Conservation (phyloP, 2,113 vertebrate species). For the Salvelinus namaycush region DNA sequence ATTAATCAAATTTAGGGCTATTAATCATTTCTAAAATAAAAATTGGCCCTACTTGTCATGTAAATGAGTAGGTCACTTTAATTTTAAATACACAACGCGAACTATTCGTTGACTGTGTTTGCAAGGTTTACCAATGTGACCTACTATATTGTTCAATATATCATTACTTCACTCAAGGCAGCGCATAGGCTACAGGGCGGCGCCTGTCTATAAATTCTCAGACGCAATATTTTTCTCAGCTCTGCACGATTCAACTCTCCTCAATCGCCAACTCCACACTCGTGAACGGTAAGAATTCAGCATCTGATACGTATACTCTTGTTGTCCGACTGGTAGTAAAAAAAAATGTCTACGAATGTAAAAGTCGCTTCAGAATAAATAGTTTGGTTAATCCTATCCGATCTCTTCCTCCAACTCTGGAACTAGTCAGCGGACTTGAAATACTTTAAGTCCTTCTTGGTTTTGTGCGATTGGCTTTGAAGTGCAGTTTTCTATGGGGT, state of each 20-base stretch:
- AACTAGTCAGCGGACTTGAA: too few relatives aligned
- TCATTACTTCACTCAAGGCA: neutral
- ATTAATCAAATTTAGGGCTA: neutral
- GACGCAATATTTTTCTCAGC: slow-evolving; percentile 15
- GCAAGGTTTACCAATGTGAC: neutral
- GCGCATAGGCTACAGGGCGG: slow-evolving; percentile 43
- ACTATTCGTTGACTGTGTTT: neutral
- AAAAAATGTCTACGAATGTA: neutral
- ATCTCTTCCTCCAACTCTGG: too few relatives aligned
- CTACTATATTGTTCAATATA: neutral
- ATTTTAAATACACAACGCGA: neutral
- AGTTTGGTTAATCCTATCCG: neutral
- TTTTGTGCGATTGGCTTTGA: neutral
- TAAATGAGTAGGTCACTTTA: neutral
- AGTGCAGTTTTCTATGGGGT: neutral
- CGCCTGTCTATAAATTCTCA: slow-evolving; percentile 57
- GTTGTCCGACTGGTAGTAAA: too few relatives aligned
- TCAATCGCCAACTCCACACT: neutral
- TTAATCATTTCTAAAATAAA: neutral
- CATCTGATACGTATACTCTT: neutral
- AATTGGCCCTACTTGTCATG: neutral
- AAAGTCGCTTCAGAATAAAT: neutral
- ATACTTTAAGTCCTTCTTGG: neutral
- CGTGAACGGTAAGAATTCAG: slow-evolving; percentile 54
- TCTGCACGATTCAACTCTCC: slow-evolving; percentile 35